Evolutionary conservation across 2,797 vertebrate species (phyloP).

Genomic region (Microctenopoma steveboyesi): DNA sequence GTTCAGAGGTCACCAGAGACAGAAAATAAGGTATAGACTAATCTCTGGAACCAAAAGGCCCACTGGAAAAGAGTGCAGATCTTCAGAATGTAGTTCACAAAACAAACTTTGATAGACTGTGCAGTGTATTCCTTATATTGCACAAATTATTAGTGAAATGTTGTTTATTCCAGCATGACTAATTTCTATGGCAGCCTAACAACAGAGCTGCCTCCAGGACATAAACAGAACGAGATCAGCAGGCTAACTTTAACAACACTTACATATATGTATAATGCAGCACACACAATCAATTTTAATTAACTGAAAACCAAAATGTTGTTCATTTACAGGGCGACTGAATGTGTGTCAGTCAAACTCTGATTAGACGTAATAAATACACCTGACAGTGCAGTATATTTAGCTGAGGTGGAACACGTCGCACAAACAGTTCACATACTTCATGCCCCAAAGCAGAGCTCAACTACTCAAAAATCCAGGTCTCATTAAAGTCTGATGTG

Average conservation of each 20-base stretch:
- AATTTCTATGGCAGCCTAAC: neutral
- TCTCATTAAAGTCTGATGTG: slow-evolving; percentile 29
- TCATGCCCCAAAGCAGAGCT: slow-evolving; percentile 42
- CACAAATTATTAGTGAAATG: slow-evolving; percentile 1
- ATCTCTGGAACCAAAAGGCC: slow-evolving; percentile 28
- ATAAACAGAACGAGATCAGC: neutral
- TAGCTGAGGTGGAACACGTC: slow-evolving; percentile 38
- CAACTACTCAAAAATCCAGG: slow-evolving; percentile 59
- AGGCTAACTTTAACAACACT: neutral
- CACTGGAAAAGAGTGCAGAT: neutral
- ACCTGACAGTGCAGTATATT: slow-evolving; percentile 10
- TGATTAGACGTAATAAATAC: slow-evolving; percentile 36
- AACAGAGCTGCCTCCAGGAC: neutral
- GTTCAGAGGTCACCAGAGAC: slow-evolving; percentile 56
- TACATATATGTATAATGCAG: neutral
- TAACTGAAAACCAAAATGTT: neutral
- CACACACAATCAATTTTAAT: neutral
- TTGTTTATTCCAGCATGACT: neutral
- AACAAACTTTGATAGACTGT: slow-evolving; percentile 13
- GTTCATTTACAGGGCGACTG: neutral
- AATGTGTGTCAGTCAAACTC: slow-evolving; percentile 29
- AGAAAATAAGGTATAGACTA: slow-evolving; percentile 39
- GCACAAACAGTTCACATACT: slow-evolving; percentile 56
- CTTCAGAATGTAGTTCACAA: slow-evolving; percentile 28
- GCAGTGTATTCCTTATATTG: neutral